Base-by-base conservation (phyloP, 2,888 invertebrate genomes). In the Didymodactylos carnosus region DNA sequence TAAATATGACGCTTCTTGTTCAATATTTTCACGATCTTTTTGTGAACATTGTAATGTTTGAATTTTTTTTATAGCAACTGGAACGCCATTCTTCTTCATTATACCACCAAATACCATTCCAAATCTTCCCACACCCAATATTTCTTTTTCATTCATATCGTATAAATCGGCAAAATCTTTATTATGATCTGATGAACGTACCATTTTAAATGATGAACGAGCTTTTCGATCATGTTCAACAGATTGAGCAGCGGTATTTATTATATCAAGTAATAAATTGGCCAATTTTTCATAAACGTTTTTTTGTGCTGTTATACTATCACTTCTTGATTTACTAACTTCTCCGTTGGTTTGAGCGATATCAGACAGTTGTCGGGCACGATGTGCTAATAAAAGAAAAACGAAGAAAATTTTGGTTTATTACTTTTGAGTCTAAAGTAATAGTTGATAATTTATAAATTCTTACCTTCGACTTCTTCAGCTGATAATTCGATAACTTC, bases 131-230 rank as follows among this genome's bases (percentile, higher is more conserved):
- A 62, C 35, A 35, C 62, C 62, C 19, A 62, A 35, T 35, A 62
- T 62, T 35, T 62, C 62, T 62, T 62, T 62, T 62, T 62, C 62
- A 35, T 62, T 62, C 62, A 62, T 62, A 62, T 62, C 62, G n/a
- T 62, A 62, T 29, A 62, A n/a, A 35, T 62, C 62, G 0, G 62
- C 29, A 35, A 62, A 62, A 62, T 62, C 62, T 62, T 62, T 62
- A 4, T 29, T 62, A 27, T 62, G 35, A 11, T 62, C 62, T 5
- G 3, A 35, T 6, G 35, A 29, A 62, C 62, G 62, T 35, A 62
- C 62, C 3, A 62, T 62, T 35, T 62, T 62, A 62, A 62, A 62
- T 35, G 62, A 62, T 62, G 62, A 62, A 62, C 62, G 62, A 8
- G 19, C 62, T 35, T 19, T 29, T 8, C 35, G 62, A 62, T 62